Percentiles rank a stretch among this genome's conserved stretches.
Evolutionary conservation across 1,140 invertebrate species (phyloP).

Genomic region (Palaemon carinicauda): DNA sequence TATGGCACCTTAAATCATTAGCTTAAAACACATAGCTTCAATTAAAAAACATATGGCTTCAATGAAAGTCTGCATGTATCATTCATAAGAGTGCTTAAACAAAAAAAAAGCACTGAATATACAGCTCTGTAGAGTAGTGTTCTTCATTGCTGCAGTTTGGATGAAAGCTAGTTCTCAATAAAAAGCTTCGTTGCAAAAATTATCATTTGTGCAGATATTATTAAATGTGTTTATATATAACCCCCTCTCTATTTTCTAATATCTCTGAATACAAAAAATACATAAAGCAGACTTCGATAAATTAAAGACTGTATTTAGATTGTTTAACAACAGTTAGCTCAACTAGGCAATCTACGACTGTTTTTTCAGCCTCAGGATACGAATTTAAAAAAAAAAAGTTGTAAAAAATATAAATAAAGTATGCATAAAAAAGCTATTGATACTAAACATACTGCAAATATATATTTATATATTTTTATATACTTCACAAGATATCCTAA

Average conservation of each 20-base stretch:
- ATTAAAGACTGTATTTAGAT: too few species aligned
- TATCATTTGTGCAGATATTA: too few species aligned
- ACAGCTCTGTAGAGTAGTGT: neutral
- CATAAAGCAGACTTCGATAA: too few species aligned
- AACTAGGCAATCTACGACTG: too few species aligned
- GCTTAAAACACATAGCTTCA: neutral
- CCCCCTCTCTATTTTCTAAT: too few species aligned
- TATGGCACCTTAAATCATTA: slow-evolving; percentile 53
- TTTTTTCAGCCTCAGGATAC: too few species aligned
- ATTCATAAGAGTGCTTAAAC: neutral
- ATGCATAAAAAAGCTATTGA: neutral
- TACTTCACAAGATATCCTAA: neutral
- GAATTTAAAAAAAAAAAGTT: neutral
- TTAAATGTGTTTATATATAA: too few species aligned
- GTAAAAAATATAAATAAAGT: neutral
- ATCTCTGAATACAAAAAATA: too few species aligned
- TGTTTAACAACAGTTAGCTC: too few species aligned
- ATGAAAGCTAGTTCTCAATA: too few species aligned
- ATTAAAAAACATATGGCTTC: neutral
- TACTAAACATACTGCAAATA: neutral
- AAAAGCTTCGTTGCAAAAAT: too few species aligned
- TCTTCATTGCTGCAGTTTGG: neutral
- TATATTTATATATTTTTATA: neutral
- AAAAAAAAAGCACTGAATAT: neutral
- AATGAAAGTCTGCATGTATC: neutral